Evolutionary conservation across 2,113 vertebrate genomes (phyloP), one percentile per base, ranked within the genome.

Genomic region (Hippocampus comes): DNA sequence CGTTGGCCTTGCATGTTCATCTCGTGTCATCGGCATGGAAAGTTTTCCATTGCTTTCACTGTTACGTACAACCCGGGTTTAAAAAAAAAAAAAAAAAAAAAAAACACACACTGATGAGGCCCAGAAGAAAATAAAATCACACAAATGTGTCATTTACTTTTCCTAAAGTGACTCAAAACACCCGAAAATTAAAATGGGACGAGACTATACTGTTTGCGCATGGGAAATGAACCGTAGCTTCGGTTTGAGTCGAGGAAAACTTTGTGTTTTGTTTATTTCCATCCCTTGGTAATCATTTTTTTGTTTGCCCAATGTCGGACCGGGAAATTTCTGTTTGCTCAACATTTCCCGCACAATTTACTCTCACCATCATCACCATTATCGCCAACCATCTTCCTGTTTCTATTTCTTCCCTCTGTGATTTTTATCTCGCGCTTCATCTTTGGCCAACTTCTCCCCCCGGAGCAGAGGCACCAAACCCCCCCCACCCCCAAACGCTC

Each of bases 391-490:
- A 68, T 80, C 61, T 79, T 55, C 59, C 70, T 64, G 42, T 76
- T 67, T 15, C 30, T 66, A 67, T 80, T 74, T 68, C 67, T 64
- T 71, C 74, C 79, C 74, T 38, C 64, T 75, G 65, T 77, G 56
- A 73, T 85, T 85, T 83, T 84, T 76, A 72, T 78, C 68, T 15
- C 10, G 3, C 43, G 43, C 43, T 46, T 14, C 43, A 11, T 65
- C 66, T 49, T 67, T 73, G 70, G 67, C 48, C 48, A 51, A 7
- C 48, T 17, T 71, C 74, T 64, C 76, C 67, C 78, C 60, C 77
- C 80, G 5, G 20, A 53, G 51, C 51, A n/a, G 21, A 27, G 5
- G 27, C 27, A 1, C 4, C 30, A 25, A 25, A 25, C 30, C 30
- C 30, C 30, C 30, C 2, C 30, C 25, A 25, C 25, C 25, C 25